phyloP scores from a whole-genome alignment of 1,140 invertebrate species.

The Sipha flava region DNA sequence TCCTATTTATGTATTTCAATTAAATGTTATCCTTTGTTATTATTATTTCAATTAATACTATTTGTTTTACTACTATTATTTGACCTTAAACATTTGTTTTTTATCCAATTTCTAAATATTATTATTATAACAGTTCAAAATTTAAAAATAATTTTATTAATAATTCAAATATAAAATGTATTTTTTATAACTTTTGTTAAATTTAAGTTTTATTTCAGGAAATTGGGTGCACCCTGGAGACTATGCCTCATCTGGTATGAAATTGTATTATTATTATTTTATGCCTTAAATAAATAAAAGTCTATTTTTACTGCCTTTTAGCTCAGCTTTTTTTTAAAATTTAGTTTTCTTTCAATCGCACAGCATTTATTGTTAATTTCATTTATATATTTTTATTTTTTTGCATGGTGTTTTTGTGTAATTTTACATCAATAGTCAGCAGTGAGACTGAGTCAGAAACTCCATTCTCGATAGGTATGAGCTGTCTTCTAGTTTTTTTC shows the following conservation, averaged over 20 bases:
- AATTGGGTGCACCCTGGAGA: conserved; percentile 96
- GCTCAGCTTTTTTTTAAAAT: not conserved
- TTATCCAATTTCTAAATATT: too few species aligned
- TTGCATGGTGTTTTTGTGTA: conserved; percentile 27
- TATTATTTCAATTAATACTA: too few species aligned
- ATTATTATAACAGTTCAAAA: too few species aligned
- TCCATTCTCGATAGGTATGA: conserved; percentile 14
- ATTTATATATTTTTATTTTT: not conserved
- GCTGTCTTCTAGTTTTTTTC: not conserved
- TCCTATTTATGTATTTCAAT: too few species aligned
- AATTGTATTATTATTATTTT: conserved; percentile 34
- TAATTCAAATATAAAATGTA: too few species aligned
- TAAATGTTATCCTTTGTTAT: too few species aligned
- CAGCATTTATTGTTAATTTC: not conserved
- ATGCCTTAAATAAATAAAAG: not conserved
- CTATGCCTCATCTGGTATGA: conserved; percentile 94
- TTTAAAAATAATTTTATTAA: too few species aligned
- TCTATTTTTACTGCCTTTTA: conserved; percentile 1
- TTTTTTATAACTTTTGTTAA: too few species aligned
- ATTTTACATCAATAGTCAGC: conserved; percentile 19
- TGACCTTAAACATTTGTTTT: too few species aligned
- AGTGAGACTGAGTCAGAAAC: conserved; percentile 27
- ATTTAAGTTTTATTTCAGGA: conserved; percentile 51
- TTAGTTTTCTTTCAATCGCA: not conserved
- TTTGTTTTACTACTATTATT: too few species aligned